A percentile compares a stretch with the other conserved stretches of the same genome.
These are phyloP conservation scores for Saturnia japonica DNA, from an alignment of 2,888 invertebrate species.

Conservation along the genomic window DNA sequence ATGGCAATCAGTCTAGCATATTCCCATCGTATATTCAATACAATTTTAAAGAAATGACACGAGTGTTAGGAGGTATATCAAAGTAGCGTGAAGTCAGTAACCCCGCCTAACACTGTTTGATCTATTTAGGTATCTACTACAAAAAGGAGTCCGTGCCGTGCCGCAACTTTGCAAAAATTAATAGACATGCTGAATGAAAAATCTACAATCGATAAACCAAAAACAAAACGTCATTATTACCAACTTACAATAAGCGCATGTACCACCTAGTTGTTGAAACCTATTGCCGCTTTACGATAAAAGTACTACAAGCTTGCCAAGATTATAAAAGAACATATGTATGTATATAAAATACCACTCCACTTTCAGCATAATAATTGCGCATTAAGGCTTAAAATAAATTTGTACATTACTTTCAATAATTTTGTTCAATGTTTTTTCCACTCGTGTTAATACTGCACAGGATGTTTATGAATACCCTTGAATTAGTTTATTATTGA, in stretches of 20 bases:
- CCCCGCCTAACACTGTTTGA: neutral
- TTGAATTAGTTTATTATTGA: slow-evolving; percentile 12
- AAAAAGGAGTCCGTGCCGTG: neutral
- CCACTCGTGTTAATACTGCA: neutral
- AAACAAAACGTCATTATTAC: neutral
- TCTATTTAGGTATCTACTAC: too few relatives aligned
- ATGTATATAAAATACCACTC: too few relatives aligned
- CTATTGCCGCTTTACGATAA: too few relatives aligned
- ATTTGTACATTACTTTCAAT: neutral
- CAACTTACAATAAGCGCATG: neutral
- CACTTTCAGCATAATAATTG: too few relatives aligned
- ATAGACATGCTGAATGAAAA: neutral
- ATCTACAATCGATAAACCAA: neutral
- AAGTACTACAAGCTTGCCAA: too few relatives aligned
- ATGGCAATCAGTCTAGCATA: neutral
- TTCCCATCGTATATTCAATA: neutral
- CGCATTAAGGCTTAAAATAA: too few relatives aligned
- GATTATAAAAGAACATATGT: too few relatives aligned
- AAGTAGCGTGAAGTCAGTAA: neutral
- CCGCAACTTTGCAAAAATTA: neutral
- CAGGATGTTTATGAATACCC: neutral
- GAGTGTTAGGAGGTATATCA: neutral
- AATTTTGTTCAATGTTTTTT: neutral
- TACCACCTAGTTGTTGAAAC: too few relatives aligned
- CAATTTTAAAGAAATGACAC: neutral